Evolutionary conservation across 2,888 invertebrate species (phyloP).

Genomic region (Plemyria rubiginata): DNA sequence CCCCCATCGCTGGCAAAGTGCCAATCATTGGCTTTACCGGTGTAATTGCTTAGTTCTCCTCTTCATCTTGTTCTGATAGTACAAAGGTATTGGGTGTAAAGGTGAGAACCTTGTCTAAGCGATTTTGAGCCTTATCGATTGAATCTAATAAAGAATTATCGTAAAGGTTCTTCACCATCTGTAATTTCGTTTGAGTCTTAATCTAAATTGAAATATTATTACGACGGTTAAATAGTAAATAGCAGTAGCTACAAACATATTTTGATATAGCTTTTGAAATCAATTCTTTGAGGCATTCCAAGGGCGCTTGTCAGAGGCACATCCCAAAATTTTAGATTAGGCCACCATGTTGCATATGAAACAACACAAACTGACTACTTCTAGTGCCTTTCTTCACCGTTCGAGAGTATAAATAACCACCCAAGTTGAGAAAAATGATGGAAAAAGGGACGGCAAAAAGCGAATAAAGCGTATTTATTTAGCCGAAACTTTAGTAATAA

Average conservation of each 20-base stretch:
- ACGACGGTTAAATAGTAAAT: too few species aligned
- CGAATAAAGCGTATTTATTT: slow-evolving; percentile 18
- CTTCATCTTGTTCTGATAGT: slow-evolving; percentile 23
- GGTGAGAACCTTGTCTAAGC: background rate
- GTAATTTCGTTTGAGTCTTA: too few species aligned
- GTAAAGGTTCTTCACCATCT: too few species aligned
- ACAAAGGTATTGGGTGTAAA: slow-evolving; percentile 20
- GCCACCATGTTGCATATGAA: too few species aligned
- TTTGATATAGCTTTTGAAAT: too few species aligned
- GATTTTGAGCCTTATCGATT: slow-evolving; percentile 6
- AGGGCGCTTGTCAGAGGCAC: too few species aligned
- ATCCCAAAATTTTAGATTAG: too few species aligned
- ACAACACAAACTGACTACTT: background rate
- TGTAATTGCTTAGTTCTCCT: slow-evolving; percentile 53
- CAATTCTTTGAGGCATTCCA: too few species aligned
- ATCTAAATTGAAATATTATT: too few species aligned
- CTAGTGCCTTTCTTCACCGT: background rate
- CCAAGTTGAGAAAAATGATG: background rate
- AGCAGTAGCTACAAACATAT: too few species aligned
- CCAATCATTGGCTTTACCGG: slow-evolving; percentile 31
- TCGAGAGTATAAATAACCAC: background rate
- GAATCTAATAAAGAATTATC: background rate
- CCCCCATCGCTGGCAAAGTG: slow-evolving; percentile 19
- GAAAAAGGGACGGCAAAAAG: slow-evolving; percentile 13
- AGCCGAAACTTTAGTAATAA: slow-evolving; percentile 32